Evolutionary conservation across 2,113 vertebrate species (phyloP), one percentile per base, ranked within the genome.

Genomic region (Gadus macrocephalus): DNA sequence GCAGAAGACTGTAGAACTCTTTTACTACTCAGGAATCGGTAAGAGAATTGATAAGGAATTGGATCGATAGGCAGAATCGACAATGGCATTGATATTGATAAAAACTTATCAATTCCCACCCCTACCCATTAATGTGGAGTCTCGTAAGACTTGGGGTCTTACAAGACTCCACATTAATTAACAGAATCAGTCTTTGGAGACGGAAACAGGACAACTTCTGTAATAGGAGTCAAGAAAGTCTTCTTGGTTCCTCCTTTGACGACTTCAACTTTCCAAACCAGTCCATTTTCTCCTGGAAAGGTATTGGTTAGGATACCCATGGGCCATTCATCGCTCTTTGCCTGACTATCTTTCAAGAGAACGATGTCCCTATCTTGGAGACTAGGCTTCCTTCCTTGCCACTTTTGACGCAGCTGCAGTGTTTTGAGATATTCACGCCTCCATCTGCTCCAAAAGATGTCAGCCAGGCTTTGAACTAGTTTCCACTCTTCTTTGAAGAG

Each of bases 361-460:
- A 61, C 59, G 5, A 61, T n/a, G 22, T 66, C 64, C 6, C 64
- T 42, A 49, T 49, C 3, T 15, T 66, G 9, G 17, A 66, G 35
- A 42, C 53, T 66, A 3, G 17, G 38, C 20, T 19, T 22, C 5
- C 22, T 53, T 6, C 5, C 17, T 16, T 19, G n/a, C 69, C 75
- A 77, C 27, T 72, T 72, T 2, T 27, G 53, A 4, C 53, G 9
- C 5, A 15, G 8, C 27, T 64, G 63, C 2, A 67, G 0, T 4
- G 42, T 67, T 8, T 53, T 53, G 11, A 67, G 19, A 49, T 67
- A 67, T 12, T 67, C 65, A 8, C 17, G 38, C 2, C 8, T 9
- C 64, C 38, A 66, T n/a, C 64, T 11, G 1, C 31, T 38, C 69
- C 66, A 77, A 22, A 77, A 77, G 2, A 66, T 72, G 5, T 68